A percentile compares a stretch with the other conserved stretches of the same genome.
Conservation (phyloP, 2,888 invertebrate species). For the Cryptocheilus praepositus region DNA sequence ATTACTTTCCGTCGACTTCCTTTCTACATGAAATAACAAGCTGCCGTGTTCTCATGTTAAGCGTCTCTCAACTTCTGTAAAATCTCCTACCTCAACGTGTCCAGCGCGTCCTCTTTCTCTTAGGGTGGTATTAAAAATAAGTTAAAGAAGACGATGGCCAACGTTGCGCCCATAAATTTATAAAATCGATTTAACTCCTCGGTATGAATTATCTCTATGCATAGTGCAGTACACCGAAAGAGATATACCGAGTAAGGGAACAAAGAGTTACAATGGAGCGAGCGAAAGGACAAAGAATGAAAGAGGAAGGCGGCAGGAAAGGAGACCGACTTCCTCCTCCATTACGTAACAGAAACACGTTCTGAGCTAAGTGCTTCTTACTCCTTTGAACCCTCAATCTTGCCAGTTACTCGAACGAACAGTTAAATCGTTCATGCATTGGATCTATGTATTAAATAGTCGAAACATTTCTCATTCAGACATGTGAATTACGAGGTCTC, state of each 20-base stretch:
- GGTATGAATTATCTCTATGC: conserved; percentile 31
- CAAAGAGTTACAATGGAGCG: too few relatives aligned
- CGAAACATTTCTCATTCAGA: not conserved
- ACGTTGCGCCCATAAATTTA: conserved; percentile 22
- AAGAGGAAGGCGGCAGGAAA: conserved; percentile 12
- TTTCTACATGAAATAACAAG: too few relatives aligned
- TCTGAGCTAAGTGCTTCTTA: conserved; percentile 45
- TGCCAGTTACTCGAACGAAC: conserved; percentile 33
- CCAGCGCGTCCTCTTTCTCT: not conserved
- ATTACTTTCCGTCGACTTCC: too few relatives aligned
- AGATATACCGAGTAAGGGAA: conserved; percentile 5
- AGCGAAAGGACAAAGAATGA: not conserved
- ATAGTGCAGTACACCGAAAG: not conserved
- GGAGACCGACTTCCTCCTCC: conserved; percentile 33
- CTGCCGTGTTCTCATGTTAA: too few relatives aligned
- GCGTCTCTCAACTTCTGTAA: too few relatives aligned
- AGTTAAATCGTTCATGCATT: conserved; percentile 24
- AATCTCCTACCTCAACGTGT: too few relatives aligned
- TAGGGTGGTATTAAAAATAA: conserved; percentile 29
- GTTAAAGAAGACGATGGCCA: too few relatives aligned
- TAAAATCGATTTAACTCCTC: conserved; percentile 42
- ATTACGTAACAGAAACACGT: conserved; percentile 52
- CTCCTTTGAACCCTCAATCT: conserved; percentile 14
- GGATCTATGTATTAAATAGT: conserved; percentile 35
- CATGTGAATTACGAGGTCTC: too few relatives aligned